phyloP scores from a whole-genome alignment of 2,888 invertebrate genomes.

The Agrenia bidenticulata region DNA sequence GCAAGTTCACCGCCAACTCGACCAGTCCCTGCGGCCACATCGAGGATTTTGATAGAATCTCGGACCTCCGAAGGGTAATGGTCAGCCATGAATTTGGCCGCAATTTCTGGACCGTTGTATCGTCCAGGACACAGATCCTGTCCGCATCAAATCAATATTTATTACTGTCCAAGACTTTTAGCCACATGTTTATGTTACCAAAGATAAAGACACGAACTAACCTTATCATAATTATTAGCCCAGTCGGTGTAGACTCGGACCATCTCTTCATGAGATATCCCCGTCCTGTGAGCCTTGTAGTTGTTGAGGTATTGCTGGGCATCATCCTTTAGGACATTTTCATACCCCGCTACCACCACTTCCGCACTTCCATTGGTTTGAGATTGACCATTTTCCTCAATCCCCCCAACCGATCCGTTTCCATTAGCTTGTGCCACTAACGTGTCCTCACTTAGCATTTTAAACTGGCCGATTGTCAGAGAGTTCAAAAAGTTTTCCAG shows the following conservation, averaged over 20 bases:
- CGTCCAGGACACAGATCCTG: slow-evolving; percentile 45
- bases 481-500: no score
- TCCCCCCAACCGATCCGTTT: no score
- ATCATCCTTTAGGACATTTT: slow-evolving; percentile 40
- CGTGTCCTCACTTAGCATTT: no score
- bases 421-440: no score
- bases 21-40: slow-evolving; percentile 57
- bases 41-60: slow-evolving; percentile 54
- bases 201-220: no score
- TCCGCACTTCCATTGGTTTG: not conserved
- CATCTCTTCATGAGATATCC: slow-evolving; percentile 54
- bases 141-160: no score
- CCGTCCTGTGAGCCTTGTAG: slow-evolving; percentile 52
- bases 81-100: slow-evolving; percentile 54
- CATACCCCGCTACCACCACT: slow-evolving; percentile 36
- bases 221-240: slow-evolving; percentile 54
- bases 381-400: no score
- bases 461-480: no score
- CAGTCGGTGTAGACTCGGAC: slow-evolving; percentile 55
- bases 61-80: slow-evolving; percentile 47
- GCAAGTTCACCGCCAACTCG: slow-evolving; percentile 54
- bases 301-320: slow-evolving; percentile 48
- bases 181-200: not conserved
- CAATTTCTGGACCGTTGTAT: slow-evolving; percentile 55
- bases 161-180: no score